phyloP scores from a whole-genome alignment of 2,888 invertebrate species.

The Phortica okadai region DNA sequence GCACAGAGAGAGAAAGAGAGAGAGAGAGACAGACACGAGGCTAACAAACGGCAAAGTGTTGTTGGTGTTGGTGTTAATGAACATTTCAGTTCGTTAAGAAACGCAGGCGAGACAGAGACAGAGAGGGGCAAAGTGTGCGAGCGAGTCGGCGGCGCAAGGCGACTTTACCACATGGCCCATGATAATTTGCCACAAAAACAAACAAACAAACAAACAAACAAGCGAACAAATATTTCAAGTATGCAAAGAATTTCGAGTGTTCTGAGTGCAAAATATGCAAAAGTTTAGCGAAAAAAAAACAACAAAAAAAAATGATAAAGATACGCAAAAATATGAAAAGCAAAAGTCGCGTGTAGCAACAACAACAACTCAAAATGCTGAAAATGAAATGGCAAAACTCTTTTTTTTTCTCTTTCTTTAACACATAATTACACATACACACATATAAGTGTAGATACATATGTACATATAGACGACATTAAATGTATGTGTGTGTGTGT shows the following conservation, averaged over 20 bases:
- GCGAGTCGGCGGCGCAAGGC: too few relatives aligned
- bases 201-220: neutral
- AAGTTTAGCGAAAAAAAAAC: neutral
- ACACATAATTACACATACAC: conserved; percentile 12
- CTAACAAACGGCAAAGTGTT: neutral
- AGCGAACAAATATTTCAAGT: neutral
- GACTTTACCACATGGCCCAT: neutral
- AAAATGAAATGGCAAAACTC: conserved; percentile 16
- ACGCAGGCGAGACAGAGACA: too few relatives aligned
- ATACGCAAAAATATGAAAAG: neutral
- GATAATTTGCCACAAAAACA: neutral
- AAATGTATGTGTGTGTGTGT: conserved; percentile 3
- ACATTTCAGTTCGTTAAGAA: too few relatives aligned
- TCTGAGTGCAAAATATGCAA: conserved; percentile 11
- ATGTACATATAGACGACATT: conserved; percentile 2
- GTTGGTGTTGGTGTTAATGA: neutral
- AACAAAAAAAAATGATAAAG: neutral
- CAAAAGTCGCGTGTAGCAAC: neutral
- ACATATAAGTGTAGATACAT: neutral
- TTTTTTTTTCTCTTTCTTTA: neutral
- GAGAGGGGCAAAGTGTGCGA: too few relatives aligned
- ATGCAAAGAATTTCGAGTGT: conserved; percentile 3
- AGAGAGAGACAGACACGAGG: neutral
- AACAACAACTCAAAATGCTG: conserved; percentile 6
- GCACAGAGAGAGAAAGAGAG: neutral